Evolutionary conservation across 2,797 vertebrate species (phyloP), one percentile per base, ranked within the genome.

Genomic region (Myripristis murdjan): DNA sequence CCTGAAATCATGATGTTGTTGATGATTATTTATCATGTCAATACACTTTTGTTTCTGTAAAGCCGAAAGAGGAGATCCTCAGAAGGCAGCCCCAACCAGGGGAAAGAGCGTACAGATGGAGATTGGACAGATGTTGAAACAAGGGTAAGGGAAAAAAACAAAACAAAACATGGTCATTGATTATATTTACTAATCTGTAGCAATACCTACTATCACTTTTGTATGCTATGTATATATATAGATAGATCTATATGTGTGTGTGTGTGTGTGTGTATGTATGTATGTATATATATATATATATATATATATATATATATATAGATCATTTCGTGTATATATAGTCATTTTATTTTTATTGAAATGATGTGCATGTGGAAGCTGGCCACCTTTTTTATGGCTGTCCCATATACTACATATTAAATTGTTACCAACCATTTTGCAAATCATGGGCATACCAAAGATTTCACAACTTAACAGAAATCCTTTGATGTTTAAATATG

Each of bases 91-190:
- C 80, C 92, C 4, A 77, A 71, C 12, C 93, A 82, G 0, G 80
- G 79, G 0, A 90, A 52, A 6, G 88, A 94, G 14, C 59, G 26
- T 4, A 66, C 74, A 0, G 96, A 97, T 47, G 95, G 95, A 0
- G 92, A 95, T 18, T 96, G 96, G 96, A 99, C 97, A 0, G 97
- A 98, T 60, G 96, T 98, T 26, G 97, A 99, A 76, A 97, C 94
- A 0, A 96, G 97, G 91, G 98, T 99, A 94, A 90, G 95, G n/a
- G n/a, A n/a, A 63, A 9, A 58, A 12, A 5, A 49, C 20, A n/a
- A n/a, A 24, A n/a, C n/a, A n/a, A n/a, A n/a, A n/a, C n/a, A n/a
- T n/a, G 12, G 20, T 31, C 41, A 7, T 5, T 46, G 16, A 18
- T 9, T 6, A 18, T 8, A 20, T 2, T 54, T 2, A 68, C 53